Conservation (phyloP, 2,797 vertebrate species). For the Manis javanica region DNA sequence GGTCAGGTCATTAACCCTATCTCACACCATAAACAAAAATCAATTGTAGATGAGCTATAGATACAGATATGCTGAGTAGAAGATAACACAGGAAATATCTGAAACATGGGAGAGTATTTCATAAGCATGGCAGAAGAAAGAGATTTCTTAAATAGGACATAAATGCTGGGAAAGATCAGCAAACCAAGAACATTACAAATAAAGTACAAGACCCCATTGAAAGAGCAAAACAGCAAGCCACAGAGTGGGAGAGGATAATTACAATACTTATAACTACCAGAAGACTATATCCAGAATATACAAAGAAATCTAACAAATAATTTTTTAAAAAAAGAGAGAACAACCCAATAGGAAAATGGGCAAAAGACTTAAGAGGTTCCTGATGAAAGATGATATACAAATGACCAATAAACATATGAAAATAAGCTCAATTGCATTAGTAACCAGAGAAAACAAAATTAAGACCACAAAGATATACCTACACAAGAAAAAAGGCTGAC, state of each 20-base stretch:
- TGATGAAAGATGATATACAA: background rate
- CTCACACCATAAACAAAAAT: background rate
- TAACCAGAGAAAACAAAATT: background rate
- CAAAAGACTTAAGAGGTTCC: background rate
- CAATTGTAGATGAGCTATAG: background rate
- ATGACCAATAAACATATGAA: background rate
- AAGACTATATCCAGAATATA: background rate
- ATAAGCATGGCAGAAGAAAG: background rate
- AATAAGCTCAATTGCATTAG: background rate
- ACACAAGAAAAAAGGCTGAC: background rate
- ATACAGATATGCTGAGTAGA: background rate
- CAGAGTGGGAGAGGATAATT: background rate
- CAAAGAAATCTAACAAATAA: background rate
- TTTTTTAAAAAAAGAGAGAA: background rate
- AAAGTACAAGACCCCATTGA: background rate
- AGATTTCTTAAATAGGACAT: background rate
- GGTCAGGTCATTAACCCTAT: background rate
- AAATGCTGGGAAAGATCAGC: background rate
- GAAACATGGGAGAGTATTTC: background rate
- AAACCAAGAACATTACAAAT: slow-evolving; percentile 38
- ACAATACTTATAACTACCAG: background rate
- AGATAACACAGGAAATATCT: background rate
- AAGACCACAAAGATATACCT: background rate
- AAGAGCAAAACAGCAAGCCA: background rate
- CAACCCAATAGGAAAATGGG: background rate